Conservation (phyloP, 2,888 invertebrate genomes). For the Sinopyrophorus schimmeli region DNA sequence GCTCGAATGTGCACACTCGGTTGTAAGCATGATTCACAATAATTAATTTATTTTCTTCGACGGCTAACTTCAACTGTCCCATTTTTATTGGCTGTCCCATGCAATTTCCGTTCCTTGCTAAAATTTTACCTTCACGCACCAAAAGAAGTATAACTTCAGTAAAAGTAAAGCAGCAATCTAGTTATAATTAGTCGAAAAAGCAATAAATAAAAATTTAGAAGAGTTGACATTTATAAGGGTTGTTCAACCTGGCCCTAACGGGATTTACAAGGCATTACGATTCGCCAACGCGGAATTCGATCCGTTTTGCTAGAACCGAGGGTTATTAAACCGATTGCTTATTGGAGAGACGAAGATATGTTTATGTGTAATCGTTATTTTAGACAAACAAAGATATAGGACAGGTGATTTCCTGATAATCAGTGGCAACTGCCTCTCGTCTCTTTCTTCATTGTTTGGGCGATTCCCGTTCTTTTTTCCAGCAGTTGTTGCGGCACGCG, state of each 20-base stretch:
- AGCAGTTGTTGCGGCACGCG: conserved; percentile 50
- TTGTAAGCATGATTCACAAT: too few species aligned
- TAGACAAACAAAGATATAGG: conserved; percentile 31
- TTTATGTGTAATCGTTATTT: conserved; percentile 14
- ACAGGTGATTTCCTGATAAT: conserved; percentile 41
- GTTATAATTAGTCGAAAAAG: too few species aligned
- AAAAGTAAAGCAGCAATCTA: too few species aligned
- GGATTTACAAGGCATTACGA: conserved; percentile 41
- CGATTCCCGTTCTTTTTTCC: conserved; percentile 46
- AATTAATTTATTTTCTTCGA: too few species aligned
- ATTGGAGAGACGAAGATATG: conserved; percentile 23
- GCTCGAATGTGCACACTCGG: too few species aligned
- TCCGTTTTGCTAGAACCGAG: conserved; percentile 39
- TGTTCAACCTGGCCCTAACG: conserved; percentile 52
- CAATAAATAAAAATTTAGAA: too few species aligned
- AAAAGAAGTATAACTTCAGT: too few species aligned
- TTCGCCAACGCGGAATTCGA: conserved; percentile 47
- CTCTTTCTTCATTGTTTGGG: conserved; percentile 38
- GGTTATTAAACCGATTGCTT: conserved; percentile 36
- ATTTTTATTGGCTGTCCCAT: too few species aligned
- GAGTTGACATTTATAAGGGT: conserved; percentile 45
- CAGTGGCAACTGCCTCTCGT: conserved; percentile 32
- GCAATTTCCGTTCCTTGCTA: too few species aligned
- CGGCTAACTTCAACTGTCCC: too few species aligned
- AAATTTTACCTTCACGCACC: too few species aligned